A percentile compares a stretch with the other conserved stretches of the same genome.
Conservation (phyloP, 2,113 vertebrate species). For the Antechinus stuartii region DNA sequence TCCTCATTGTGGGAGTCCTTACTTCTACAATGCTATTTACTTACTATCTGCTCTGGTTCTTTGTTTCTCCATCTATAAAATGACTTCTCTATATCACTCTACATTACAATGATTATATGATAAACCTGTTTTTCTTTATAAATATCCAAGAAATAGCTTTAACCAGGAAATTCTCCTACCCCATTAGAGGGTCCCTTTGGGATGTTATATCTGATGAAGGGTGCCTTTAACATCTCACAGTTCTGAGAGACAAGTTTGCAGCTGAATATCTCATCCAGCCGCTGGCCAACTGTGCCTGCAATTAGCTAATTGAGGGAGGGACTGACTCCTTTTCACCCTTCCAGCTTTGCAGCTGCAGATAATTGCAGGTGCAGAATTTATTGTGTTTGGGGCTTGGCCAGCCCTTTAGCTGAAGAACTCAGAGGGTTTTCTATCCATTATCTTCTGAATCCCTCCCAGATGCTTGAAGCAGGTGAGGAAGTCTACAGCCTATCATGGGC, state of each 20-base stretch:
- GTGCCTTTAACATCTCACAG: neutral
- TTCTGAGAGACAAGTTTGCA: neutral
- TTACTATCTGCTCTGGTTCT: neutral
- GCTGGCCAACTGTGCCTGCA: neutral
- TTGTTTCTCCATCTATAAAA: neutral
- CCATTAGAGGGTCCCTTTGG: neutral
- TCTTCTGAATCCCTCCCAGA: constrained; percentile 3
- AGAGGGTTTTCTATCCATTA: constrained; percentile 1
- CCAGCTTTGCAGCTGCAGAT: constrained; percentile 41
- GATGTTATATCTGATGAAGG: neutral
- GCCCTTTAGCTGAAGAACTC: constrained; percentile 1
- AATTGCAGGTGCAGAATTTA: constrained; percentile 39
- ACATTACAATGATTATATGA: neutral
- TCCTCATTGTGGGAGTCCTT: neutral
- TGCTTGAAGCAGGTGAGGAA: constrained; percentile 38
- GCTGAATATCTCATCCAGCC: neutral
- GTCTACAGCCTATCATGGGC: neutral
- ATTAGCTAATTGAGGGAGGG: constrained; percentile 18
- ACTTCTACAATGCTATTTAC: neutral
- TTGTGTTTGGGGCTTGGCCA: constrained; percentile 23
- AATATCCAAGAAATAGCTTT: neutral
- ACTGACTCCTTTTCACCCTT: neutral
- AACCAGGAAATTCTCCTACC: neutral
- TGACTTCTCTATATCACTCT: neutral
- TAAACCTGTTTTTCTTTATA: neutral